Evolutionary conservation across 2,797 vertebrate genomes (phyloP).

Genomic region (Strix occidentalis): DNA sequence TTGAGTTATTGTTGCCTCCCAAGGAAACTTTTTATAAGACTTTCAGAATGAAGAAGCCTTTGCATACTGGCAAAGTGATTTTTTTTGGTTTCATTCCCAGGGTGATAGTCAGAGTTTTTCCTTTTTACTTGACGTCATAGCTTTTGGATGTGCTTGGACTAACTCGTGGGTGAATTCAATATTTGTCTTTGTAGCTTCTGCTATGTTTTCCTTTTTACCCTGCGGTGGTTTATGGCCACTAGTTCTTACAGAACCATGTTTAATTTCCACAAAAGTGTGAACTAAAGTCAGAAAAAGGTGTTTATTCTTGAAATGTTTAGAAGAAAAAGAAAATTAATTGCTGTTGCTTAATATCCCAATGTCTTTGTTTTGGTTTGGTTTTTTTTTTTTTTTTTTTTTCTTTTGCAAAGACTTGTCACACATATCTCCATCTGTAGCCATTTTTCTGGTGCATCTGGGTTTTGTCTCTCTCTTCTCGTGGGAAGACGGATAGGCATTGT

Average conservation of each 20-base stretch:
- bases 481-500: neutral
- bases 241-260: neutral
- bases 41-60: constrained; percentile 20
- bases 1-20: neutral
- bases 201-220: neutral
- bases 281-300: neutral
- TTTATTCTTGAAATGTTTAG: neutral
- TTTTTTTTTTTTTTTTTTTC: neutral
- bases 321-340: neutral
- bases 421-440: neutral
- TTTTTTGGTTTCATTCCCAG: constrained; percentile 56
- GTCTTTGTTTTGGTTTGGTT: neutral
- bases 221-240: neutral
- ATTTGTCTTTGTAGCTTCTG: neutral
- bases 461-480: constrained; percentile 1
- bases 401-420: neutral
- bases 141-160: constrained; percentile 6
- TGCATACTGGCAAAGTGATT: neutral
- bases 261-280: neutral
- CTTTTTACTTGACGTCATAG: constrained; percentile 38
- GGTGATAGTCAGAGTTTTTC: constrained; percentile 2
- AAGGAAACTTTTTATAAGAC: constrained; percentile 30
- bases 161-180: constrained; percentile 28
- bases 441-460: neutral
- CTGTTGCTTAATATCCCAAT: neutral